A percentile compares a stretch with the other conserved stretches of the same genome.
Evolutionary conservation across 2,113 vertebrate species (phyloP).

Genomic region (Brachionichthys hirsutus): DNA sequence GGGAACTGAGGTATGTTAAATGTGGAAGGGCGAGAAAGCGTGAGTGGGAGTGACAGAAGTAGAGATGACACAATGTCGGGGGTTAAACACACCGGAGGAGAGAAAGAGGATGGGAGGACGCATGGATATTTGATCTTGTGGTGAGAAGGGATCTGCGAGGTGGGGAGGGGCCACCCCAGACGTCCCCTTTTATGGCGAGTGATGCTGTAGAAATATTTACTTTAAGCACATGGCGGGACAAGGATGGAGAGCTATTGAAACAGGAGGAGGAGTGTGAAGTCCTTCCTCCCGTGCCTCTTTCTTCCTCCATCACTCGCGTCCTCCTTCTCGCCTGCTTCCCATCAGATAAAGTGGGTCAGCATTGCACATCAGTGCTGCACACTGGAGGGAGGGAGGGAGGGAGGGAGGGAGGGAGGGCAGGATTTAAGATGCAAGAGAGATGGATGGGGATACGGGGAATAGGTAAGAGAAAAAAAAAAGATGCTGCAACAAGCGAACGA

Average conservation of each 20-base stretch:
- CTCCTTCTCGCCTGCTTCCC: slow-evolving; percentile 19
- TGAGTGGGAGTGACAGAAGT: slow-evolving; percentile 32
- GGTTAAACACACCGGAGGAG: slow-evolving; percentile 35
- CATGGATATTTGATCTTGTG: slow-evolving; percentile 64
- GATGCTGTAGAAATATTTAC: slow-evolving; percentile 73
- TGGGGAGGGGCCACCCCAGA: slow-evolving; percentile 37
- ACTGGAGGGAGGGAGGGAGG: slow-evolving; percentile 27
- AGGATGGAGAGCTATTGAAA: not conserved
- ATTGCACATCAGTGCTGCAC: slow-evolving; percentile 44
- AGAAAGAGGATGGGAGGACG: slow-evolving; percentile 10
- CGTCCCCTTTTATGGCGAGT: too few relatives aligned
- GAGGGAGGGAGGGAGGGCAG: slow-evolving; percentile 32
- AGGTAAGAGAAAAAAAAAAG: slow-evolving; percentile 6
- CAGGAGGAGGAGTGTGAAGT: slow-evolving; percentile 5
- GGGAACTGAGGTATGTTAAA: slow-evolving; percentile 3
- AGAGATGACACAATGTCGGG: slow-evolving; percentile 32
- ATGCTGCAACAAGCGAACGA: slow-evolving; percentile 4
- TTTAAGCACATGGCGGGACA: slow-evolving; percentile 50
- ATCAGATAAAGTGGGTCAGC: slow-evolving; percentile 68
- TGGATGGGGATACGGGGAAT: not conserved
- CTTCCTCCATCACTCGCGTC: slow-evolving; percentile 16
- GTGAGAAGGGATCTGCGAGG: slow-evolving; percentile 8
- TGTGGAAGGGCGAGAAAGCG: not conserved
- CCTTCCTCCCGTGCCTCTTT: slow-evolving; percentile 20
- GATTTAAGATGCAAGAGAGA: not conserved